A percentile compares a stretch with the other conserved stretches of the same genome.
These are phyloP conservation scores for Sarcophilus harrisii DNA, from an alignment of 2,797 vertebrate species.

Conservation along the genomic window DNA sequence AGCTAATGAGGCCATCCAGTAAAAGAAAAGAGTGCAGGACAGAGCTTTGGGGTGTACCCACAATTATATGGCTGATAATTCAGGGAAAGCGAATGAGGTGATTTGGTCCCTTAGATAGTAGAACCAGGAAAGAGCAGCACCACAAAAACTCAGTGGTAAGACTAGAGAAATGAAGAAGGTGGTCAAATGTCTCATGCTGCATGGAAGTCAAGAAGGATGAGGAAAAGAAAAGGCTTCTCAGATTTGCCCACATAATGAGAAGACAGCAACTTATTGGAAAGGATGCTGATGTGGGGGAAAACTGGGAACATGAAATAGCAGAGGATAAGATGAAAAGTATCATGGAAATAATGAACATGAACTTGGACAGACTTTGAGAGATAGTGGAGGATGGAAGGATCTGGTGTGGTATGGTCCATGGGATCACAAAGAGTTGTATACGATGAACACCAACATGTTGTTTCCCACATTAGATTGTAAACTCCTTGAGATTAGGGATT, in stretches of 20 bases:
- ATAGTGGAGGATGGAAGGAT: not conserved
- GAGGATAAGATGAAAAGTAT: not conserved
- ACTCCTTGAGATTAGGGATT: not conserved
- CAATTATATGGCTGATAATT: not conserved
- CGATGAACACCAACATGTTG: not conserved
- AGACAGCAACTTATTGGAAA: not conserved
- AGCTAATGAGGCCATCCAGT: too few species aligned
- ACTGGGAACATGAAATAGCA: not conserved
- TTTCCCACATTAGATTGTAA: not conserved
- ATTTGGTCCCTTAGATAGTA: too few species aligned
- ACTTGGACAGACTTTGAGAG: not conserved
- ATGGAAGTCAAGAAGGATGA: not conserved
- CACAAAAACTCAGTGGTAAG: too few species aligned
- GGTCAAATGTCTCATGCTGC: not conserved
- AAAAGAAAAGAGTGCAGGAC: not conserved
- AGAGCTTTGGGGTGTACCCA: not conserved
- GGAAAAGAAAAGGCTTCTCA: too few species aligned
- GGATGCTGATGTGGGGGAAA: not conserved
- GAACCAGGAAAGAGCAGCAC: not conserved
- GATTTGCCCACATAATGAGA: not conserved
- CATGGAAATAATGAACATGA: not conserved
- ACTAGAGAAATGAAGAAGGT: not conserved
- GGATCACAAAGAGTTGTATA: not conserved
- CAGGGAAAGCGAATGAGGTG: too few species aligned
- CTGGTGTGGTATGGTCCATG: not conserved